Conservation (phyloP, 2,113 vertebrate species). For the Chrysemys picta region DNA sequence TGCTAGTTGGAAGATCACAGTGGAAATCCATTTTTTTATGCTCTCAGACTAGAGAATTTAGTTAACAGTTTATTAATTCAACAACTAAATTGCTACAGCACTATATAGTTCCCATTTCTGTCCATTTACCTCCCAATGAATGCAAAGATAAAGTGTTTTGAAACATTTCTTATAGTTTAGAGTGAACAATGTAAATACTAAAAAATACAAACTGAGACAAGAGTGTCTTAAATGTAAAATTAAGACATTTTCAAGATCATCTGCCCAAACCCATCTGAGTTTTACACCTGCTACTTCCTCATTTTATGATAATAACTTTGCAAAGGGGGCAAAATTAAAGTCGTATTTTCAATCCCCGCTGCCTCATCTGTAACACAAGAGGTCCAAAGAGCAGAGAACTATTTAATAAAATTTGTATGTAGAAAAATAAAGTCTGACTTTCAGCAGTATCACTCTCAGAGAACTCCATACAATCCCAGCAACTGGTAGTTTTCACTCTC, state of each 20-base stretch:
- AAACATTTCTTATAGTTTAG: neutral
- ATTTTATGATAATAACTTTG: neutral
- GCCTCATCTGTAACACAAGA: constrained; percentile 18
- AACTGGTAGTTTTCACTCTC: neutral
- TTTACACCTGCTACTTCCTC: constrained; percentile 11
- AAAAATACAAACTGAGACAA: neutral
- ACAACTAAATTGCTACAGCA: neutral
- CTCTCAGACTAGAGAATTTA: constrained; percentile 20
- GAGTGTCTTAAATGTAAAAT: neutral
- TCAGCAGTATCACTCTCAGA: neutral
- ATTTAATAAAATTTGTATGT: neutral
- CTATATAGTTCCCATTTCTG: neutral
- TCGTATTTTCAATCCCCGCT: constrained; percentile 21
- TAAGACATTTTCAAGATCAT: neutral
- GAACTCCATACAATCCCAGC: neutral
- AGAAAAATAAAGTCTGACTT: constrained; percentile 10
- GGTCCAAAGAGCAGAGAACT: neutral
- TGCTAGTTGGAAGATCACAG: neutral
- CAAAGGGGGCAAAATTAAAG: constrained; percentile 15
- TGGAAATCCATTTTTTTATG: constrained; percentile 2
- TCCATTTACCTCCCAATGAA: neutral
- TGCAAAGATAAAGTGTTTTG: neutral
- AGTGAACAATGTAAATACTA: neutral
- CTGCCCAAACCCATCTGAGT: neutral
- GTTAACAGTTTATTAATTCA: neutral